These are phyloP conservation scores for Drosophila peninsularis DNA, from an alignment of 2,888 invertebrate genomes.

Conservation along the genomic window DNA sequence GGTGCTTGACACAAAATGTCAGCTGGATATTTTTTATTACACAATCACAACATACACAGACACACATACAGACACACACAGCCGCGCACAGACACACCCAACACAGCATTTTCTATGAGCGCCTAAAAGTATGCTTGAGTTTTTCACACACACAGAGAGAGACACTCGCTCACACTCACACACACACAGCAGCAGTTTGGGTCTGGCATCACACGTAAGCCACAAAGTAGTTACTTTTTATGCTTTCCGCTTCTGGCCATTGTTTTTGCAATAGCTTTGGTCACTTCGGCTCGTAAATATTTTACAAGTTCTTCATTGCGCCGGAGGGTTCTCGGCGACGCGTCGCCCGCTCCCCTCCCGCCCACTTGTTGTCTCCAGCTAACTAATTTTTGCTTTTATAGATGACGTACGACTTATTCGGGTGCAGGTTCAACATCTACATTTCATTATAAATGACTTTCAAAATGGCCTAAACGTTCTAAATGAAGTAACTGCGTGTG, in stretches of 20 bases:
- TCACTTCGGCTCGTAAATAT: conserved; percentile 77
- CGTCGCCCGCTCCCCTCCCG: neutral
- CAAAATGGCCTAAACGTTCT: conserved; percentile 68
- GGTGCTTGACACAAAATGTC: conserved; percentile 82
- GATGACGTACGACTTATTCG: conserved; percentile 75
- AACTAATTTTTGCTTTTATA: conserved; percentile 72
- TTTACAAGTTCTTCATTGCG: conserved; percentile 68
- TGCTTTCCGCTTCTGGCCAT: conserved; percentile 63
- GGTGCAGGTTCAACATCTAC: conserved; percentile 65
- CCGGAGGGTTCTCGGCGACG: conserved; percentile 6
- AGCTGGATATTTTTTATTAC: conserved; percentile 80
- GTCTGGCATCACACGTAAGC: conserved; percentile 68
- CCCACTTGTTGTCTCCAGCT: conserved; percentile 28
- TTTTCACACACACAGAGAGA: conserved; percentile 20
- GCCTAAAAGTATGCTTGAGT: conserved; percentile 62
- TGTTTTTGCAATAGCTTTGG: conserved; percentile 62
- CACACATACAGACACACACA: conserved; percentile 20
- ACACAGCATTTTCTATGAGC: conserved; percentile 31
- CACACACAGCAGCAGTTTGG: conserved; percentile 15
- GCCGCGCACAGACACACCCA: conserved; percentile 35
- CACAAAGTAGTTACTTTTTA: conserved; percentile 81
- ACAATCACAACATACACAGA: conserved; percentile 69
- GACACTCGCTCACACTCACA: conserved; percentile 6
- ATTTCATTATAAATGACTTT: conserved; percentile 80
- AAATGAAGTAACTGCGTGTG: conserved; percentile 55